A percentile compares a stretch with the other conserved stretches of the same genome.
Conservation (phyloP, 1,140 invertebrate genomes). For the Neodiprion fabricii region DNA sequence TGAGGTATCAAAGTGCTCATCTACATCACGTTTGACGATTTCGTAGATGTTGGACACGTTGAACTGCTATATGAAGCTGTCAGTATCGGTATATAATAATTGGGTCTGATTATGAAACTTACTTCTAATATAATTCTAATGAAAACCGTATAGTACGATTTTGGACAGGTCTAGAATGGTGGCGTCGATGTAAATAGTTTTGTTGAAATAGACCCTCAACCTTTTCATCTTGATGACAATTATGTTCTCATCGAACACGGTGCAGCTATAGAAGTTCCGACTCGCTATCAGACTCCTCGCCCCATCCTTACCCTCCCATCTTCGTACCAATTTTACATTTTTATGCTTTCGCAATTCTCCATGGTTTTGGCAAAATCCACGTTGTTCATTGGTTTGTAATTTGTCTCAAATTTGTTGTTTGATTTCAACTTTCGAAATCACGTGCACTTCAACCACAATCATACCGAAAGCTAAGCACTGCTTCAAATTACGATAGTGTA, state of each 20-base stretch:
- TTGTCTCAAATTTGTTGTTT: slow-evolving; percentile 55
- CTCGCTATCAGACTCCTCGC: slow-evolving; percentile 41
- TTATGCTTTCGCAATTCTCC: slow-evolving; percentile 52
- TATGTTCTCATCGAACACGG: slow-evolving; percentile 39
- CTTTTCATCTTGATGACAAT: slow-evolving; percentile 31
- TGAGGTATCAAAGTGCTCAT: slow-evolving; percentile 40
- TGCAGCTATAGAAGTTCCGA: slow-evolving; percentile 40
- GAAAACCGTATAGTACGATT: slow-evolving; percentile 39
- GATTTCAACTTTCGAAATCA: slow-evolving; percentile 48
- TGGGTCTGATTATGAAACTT: slow-evolving; percentile 30
- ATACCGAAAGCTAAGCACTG: slow-evolving; percentile 46
- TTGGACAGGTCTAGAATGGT: slow-evolving; percentile 37
- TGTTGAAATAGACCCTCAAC: slow-evolving; percentile 32
- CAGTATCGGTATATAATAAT: slow-evolving; percentile 53
- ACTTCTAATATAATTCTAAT: slow-evolving; percentile 37
- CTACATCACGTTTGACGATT: slow-evolving; percentile 34
- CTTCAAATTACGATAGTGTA: slow-evolving; percentile 54
- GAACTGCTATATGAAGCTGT: slow-evolving; percentile 51
- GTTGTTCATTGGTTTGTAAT: slow-evolving; percentile 41
- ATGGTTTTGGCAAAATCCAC: slow-evolving; percentile 60
- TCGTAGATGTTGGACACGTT: slow-evolving; percentile 39
- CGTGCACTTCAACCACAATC: slow-evolving; percentile 49
- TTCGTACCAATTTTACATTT: slow-evolving; percentile 45
- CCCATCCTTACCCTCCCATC: slow-evolving; percentile 35
- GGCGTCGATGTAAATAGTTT: slow-evolving; percentile 36